These are phyloP conservation scores for Apocheima hispidaria DNA, from an alignment of 2,888 invertebrate species.

Conservation along the genomic window DNA sequence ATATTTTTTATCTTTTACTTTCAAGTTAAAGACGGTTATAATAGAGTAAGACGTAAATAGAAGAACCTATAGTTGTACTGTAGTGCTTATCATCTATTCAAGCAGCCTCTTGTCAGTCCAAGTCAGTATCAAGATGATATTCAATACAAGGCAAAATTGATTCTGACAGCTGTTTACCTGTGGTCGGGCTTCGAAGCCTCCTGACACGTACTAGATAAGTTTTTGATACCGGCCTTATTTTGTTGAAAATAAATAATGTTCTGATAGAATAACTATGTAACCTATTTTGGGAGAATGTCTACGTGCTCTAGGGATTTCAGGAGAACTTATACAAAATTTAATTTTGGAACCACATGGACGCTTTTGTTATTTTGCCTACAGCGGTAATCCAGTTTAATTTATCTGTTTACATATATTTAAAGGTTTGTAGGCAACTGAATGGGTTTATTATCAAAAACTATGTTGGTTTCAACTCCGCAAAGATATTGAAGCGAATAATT, in stretches of 20 bases:
- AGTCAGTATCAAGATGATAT: constrained; percentile 34
- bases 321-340: constrained; percentile 14
- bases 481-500: constrained; percentile 23
- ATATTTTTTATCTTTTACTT: too few relatives aligned
- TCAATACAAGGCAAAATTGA: constrained; percentile 37
- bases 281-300: constrained; percentile 7
- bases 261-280: constrained; percentile 5
- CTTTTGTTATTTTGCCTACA: not conserved
- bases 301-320: constrained; percentile 10
- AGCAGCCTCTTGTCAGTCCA: constrained; percentile 29
- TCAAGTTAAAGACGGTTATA: too few relatives aligned
- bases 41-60: constrained; percentile 9
- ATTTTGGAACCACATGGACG: constrained; percentile 1
- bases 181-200: constrained; percentile 21
- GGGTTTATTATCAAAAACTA: constrained; percentile 1
- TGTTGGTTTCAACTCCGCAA: constrained; percentile 8
- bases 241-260: constrained; percentile 14
- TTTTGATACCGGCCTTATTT: constrained; percentile 15
- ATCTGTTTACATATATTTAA: not conserved
- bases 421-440: not conserved
- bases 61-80: not conserved
- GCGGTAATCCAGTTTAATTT: not conserved
- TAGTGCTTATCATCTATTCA: constrained; percentile 12
- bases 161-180: constrained; percentile 33
- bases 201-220: constrained; percentile 24